Conservation (phyloP, 2,113 vertebrate genomes). For the Corythoichthys haematopterus region DNA sequence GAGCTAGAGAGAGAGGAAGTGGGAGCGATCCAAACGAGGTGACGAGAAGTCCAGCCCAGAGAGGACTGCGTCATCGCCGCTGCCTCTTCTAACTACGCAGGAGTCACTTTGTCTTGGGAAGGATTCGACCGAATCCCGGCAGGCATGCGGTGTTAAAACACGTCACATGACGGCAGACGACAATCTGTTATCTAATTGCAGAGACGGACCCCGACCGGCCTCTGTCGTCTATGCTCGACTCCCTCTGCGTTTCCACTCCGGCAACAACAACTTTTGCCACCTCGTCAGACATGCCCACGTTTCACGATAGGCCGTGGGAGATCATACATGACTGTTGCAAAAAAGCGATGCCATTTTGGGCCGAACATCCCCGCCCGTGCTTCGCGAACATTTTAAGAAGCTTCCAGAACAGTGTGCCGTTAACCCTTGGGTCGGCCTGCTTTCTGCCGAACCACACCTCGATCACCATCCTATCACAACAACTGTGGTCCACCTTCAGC, state of each 20-base stretch:
- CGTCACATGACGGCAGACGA: conserved; percentile 38
- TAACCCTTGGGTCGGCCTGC: conserved; percentile 72
- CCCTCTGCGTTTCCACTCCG: conserved; percentile 14
- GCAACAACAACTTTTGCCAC: conserved; percentile 1
- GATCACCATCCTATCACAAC: conserved; percentile 35
- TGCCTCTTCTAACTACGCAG: conserved; percentile 82
- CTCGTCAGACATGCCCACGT: conserved; percentile 7
- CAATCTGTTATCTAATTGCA: conserved; percentile 25
- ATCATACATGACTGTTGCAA: conserved; percentile 14
- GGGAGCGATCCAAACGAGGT: conserved; percentile 24
- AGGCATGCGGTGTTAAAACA: conserved; percentile 37
- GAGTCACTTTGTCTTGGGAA: conserved; percentile 66
- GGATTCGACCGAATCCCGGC: conserved; percentile 31
- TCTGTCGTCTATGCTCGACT: neutral
- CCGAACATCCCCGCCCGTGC: conserved; percentile 49
- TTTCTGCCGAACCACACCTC: conserved; percentile 54
- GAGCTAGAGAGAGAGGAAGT: conserved; percentile 17
- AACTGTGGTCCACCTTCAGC: conserved; percentile 74
- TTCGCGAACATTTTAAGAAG: conserved; percentile 75
- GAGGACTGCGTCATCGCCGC: conserved; percentile 83
- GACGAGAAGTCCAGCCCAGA: conserved; percentile 62
- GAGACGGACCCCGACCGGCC: conserved; percentile 9
- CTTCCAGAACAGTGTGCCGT: conserved; percentile 82
- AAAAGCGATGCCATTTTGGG: conserved; percentile 39
- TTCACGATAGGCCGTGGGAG: conserved; percentile 21